Base-by-base conservation (phyloP, 2,113 vertebrate species). In the Gopherus flavomarginatus region DNA sequence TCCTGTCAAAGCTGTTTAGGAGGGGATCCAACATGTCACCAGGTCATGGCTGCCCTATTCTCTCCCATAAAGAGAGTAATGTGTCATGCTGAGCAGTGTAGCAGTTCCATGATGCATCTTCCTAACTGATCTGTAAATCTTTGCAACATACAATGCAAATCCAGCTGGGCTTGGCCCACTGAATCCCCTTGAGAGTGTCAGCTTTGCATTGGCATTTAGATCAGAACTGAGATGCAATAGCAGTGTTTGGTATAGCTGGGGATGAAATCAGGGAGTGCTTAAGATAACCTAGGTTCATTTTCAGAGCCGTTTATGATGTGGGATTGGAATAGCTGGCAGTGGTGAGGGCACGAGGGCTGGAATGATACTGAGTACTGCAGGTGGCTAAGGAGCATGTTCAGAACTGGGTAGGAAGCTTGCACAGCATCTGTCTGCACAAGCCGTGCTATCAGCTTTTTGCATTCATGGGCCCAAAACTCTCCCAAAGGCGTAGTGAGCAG, bases 1-100 rank as follows among this genome's bases (percentile, higher is more conserved):
- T 97, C 69, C 52, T 92, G 93, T 96, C 92, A 90, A 91, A 93
- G 47, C 79, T 91, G 65, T 38, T 97, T 88, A 93, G 85, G 62
- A 21, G 31, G 17, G 17, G 62, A 50, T 91, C 94, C 93, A 92
- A 42, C 11, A 3, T 90, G 79, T 83, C 50, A 83, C 3, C 1
- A 90, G 92, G 83, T 92, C 92, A 31, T 92, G 85, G 83, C 94
- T 95, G 95, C 95, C 81, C 79, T 38, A 59, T 95, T 80, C 2
- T 9, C 47, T 84, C 65, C 94, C 0, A 0, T 87, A 93, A 88
- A 44, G 87, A 81, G 47, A n/a, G 54, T 59, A 47, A 97, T 95
- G 96, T 95, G 38, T 97, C 92, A 91, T 85, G 93, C 0, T 52
- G 83, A 80, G 92, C 83, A 83, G 87, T 96, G 95, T 96, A 96